Evolutionary conservation across 2,888 invertebrate species (phyloP).

Genomic region (Andrena camellia): DNA sequence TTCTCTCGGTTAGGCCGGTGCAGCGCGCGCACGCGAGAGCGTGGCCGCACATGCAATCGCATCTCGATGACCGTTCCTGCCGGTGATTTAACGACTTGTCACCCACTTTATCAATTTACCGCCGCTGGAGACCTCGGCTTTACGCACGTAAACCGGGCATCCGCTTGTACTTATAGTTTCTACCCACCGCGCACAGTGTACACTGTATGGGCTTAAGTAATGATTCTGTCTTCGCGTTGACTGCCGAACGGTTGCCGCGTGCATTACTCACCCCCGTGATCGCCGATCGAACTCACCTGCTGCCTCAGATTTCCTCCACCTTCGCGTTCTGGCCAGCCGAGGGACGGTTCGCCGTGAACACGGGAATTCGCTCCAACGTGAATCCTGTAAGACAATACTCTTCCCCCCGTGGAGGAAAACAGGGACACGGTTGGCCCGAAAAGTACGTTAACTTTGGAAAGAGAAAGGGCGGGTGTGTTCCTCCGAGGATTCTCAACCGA

Average conservation of each 20-base stretch:
- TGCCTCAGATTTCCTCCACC: neutral
- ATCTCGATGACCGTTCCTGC: conserved; percentile 73
- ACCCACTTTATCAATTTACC: conserved; percentile 82
- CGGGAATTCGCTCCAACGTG: conserved; percentile 32
- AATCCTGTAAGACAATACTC: conserved; percentile 29
- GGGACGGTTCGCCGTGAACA: conserved; percentile 31
- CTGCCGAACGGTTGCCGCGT: conserved; percentile 50
- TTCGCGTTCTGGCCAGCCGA: too few relatives aligned
- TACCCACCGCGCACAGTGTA: conserved; percentile 56
- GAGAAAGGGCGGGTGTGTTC: conserved; percentile 20
- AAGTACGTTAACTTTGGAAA: conserved; percentile 50
- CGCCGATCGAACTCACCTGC: conserved; percentile 19
- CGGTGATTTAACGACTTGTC: conserved; percentile 83
- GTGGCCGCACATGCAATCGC: conserved; percentile 70
- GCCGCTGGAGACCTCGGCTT: conserved; percentile 64
- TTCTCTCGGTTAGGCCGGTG: conserved; percentile 28
- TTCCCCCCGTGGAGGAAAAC: neutral
- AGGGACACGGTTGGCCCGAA: neutral
- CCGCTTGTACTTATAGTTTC: conserved; percentile 55
- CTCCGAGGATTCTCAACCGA: conserved; percentile 43
- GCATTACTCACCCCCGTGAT: conserved; percentile 45
- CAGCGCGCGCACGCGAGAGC: conserved; percentile 58
- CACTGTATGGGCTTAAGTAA: conserved; percentile 58
- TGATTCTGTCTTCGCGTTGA: conserved; percentile 58
- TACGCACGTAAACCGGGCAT: conserved; percentile 62